Evolutionary conservation across 2,888 invertebrate genomes (phyloP), one percentile per base, ranked within the genome.

Genomic region (Esperia sulphurella): DNA sequence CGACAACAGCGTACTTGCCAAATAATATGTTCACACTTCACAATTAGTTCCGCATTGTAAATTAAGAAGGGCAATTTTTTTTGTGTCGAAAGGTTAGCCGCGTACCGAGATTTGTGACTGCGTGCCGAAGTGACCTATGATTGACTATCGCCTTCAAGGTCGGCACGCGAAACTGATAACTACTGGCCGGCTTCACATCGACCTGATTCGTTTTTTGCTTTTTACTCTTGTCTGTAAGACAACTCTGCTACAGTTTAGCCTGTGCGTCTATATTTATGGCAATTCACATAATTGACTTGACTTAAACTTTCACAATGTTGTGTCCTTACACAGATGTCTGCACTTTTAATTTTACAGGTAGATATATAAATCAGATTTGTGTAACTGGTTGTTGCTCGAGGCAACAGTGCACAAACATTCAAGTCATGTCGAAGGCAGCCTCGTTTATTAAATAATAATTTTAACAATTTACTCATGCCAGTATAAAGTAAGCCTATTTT

Each of bases 31-130:
- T 66, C 59, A 63, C 63, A 58, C 61, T 61, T 41, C 52, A 71
- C 74, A 77, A 80, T 83, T 78, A 75, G 84, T 86, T 84, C 78
- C 80, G 83, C 78, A 64, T 79, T 75, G 65, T 66, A 71, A 75
- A 73, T 72, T 75, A 83, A 79, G 74, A 79, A 82, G 85, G 80
- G 79, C 83, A 69, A 59, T 60, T 61, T 67, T 68, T 61, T 58
- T 40, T 50, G 21, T 53, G 37, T 43, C 13, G 50, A 48, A 52
- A 52, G 49, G 49, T 52, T 47, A 49, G 41, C 46, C 46, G 50
- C 50, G 41, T 46, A 33, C 46, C 54, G 61, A 62, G 59, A 71
- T 64, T 64, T 62, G 61, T 54, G 58, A 60, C 60, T 54, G 69
- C 64, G 48, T 59, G 56, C 61, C 37, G 58, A 58, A 65, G 65